Evolutionary conservation across 2,888 invertebrate species (phyloP).

Genomic region (Parnassius glacialis): DNA sequence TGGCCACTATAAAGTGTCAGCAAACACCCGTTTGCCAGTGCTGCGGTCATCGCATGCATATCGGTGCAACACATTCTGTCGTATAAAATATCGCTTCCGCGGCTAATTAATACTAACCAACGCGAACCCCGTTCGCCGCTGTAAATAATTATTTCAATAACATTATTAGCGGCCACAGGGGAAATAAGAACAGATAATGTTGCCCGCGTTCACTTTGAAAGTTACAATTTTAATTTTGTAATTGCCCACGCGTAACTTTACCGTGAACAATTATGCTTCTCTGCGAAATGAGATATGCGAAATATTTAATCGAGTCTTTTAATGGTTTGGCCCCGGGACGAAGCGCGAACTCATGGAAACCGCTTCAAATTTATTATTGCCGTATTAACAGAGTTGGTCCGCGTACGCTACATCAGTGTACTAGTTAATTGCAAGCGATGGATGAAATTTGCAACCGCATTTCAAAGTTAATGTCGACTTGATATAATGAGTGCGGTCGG

Average conservation of each 20-base stretch:
- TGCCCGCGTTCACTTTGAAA: slow-evolving; percentile 47
- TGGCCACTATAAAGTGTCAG: slow-evolving; percentile 18
- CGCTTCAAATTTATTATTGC: slow-evolving; percentile 74
- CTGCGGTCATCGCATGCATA: slow-evolving; percentile 46
- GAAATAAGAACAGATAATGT: slow-evolving; percentile 52
- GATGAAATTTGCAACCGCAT: slow-evolving; percentile 70
- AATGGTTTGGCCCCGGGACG: slow-evolving; percentile 50
- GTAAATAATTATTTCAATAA: slow-evolving; percentile 57
- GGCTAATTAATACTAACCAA: slow-evolving; percentile 69
- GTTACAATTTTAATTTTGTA: slow-evolving; percentile 29
- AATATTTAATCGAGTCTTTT: slow-evolving; percentile 61
- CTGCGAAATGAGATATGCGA: slow-evolving; percentile 50
- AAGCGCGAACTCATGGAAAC: slow-evolving; percentile 53
- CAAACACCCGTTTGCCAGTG: slow-evolving; percentile 38
- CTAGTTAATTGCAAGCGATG: slow-evolving; percentile 74
- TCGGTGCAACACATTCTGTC: slow-evolving; percentile 53
- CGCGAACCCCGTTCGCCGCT: slow-evolving; percentile 42
- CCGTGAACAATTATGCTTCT: slow-evolving; percentile 25
- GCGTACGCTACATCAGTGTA: slow-evolving; percentile 67
- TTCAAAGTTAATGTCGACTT: slow-evolving; percentile 69
- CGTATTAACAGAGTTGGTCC: slow-evolving; percentile 63
- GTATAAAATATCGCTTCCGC: slow-evolving; percentile 63
- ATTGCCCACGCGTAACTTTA: slow-evolving; percentile 26
- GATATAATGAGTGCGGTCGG: slow-evolving; percentile 62
- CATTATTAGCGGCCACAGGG: slow-evolving; percentile 58